Evolutionary conservation across 2,113 vertebrate genomes (phyloP), one percentile per base, ranked within the genome.

Genomic region (Halcyon senegalensis): DNA sequence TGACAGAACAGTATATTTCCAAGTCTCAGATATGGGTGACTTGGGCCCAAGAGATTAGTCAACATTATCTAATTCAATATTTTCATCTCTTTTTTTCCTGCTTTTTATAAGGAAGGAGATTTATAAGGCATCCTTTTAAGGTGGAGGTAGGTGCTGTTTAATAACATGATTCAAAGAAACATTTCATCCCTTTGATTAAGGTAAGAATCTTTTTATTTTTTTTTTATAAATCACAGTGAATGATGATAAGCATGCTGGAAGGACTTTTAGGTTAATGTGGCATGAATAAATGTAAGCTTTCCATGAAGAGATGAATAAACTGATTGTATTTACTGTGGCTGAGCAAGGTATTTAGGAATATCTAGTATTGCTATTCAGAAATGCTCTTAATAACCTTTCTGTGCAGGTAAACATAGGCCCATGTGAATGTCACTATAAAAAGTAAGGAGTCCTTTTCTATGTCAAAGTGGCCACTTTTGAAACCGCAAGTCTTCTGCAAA

Each of bases 191-290:
- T 84, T 80, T 77, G 20, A 27, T 78, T 80, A 86, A 16, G 16
- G 14, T 53, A 70, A 84, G 33, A 87, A 41, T 55, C 59, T 46
- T 46, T 17, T 46, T 19, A 80, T 66, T 13, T 84, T 89, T 84
- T 80, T 87, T 66, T 13, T 81, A 85, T 66, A 86, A 87, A 50
- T 82, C 39, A 86, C 24, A 60, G 46, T 59, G 60, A 82, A 89
- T 79, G 80, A 84, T 88, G 88, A 84, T 88, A 88, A 95, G 5
- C 35, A n/a, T 41, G 12, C 33, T 89, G 44, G 64, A 62, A 94
- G 69, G 43, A 75, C 80, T 92, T 94, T 94, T 96, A 66, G 24
- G 46, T 80, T 93, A 96, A 90, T 80, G 92, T 72, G 33, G 16
- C 84, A 75, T 67, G 19, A 91, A 55, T 73, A 89, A 96, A 30